phyloP scores from a whole-genome alignment of 2,797 vertebrate species.

The Gambelia wislizenii region DNA sequence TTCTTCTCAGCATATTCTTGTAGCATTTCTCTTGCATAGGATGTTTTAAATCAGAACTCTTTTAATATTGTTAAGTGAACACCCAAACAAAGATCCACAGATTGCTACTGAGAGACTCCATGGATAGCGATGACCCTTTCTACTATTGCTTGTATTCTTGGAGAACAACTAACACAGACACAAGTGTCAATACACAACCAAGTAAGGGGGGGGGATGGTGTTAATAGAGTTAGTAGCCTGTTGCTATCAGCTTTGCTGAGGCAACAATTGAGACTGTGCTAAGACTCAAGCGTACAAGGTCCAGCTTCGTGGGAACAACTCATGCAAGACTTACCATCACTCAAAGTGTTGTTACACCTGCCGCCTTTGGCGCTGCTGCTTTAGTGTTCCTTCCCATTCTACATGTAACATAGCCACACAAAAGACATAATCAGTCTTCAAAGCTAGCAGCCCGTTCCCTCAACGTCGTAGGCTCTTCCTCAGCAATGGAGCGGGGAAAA shows the following conservation, averaged over 20 bases:
- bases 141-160: conserved; percentile 27
- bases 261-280: background rate
- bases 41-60: conserved; percentile 36
- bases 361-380: background rate
- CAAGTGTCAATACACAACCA: background rate
- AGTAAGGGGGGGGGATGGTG: too few species aligned
- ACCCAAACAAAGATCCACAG: conserved; percentile 39
- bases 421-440: background rate
- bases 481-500: background rate
- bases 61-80: conserved; percentile 36
- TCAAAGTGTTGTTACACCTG: background rate
- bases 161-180: conserved; percentile 16
- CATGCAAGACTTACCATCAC: too few species aligned
- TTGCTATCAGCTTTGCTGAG: background rate
- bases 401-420: background rate
- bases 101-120: conserved; percentile 30
- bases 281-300: background rate
- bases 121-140: background rate
- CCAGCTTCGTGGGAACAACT: background rate
- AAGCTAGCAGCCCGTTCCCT: background rate
- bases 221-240: background rate
- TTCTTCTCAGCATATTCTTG: conserved; percentile 43
- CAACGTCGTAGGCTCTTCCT: background rate
- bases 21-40: conserved; percentile 49
- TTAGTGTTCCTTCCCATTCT: background rate